Evolutionary conservation across 2,888 invertebrate genomes (phyloP), one percentile per base, ranked within the genome.

Genomic region (Napeogenes inachia): DNA sequence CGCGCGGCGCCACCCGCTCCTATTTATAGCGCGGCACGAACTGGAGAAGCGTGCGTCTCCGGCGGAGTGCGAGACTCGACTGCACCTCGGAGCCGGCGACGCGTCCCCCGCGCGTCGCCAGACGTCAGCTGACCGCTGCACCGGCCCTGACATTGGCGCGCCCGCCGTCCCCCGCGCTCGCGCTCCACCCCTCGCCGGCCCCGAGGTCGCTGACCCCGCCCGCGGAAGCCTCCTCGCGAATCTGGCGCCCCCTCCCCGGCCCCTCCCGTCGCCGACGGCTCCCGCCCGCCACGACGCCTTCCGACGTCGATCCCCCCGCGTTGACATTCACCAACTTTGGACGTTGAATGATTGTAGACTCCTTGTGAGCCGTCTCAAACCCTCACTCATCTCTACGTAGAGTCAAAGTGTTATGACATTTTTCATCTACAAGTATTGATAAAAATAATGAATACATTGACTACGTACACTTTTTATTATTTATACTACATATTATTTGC

Each of bases 1-100:
- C 96, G 93, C 96, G 95, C 93, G 93, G 92, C 78, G 73, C 79
- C 83, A 82, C 81, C 82, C 73, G 76, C 71, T 80, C 74, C 80
- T 85, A 82, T 82, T 75, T 69, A 82, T 83, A 84, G 82, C 81
- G 82, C 81, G 83, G 70, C 76, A 70, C 71, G 73, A 61, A 61
- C 68, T 71, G 69, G 72, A 74, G 78, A 73, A 75, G 78, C 88
- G 87, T 82, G 76, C 75, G 78, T 70, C 82, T 78, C 81, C 73
- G 70, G 50, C 74, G 80, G 74, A 79, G 85, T 73, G 78, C 84
- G 86, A 78, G 77, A 80, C 75, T 73, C 82, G 85, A 89, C 87
- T 89, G 88, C 88, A 87, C 79, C 85, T 83, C 78, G 68, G 75
- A 71, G 80, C 75, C 77, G 79, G 73, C 74, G 77, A 70, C 79